Evolutionary conservation across 2,797 vertebrate genomes (phyloP).

Genomic region (Cottoperca gobio): DNA sequence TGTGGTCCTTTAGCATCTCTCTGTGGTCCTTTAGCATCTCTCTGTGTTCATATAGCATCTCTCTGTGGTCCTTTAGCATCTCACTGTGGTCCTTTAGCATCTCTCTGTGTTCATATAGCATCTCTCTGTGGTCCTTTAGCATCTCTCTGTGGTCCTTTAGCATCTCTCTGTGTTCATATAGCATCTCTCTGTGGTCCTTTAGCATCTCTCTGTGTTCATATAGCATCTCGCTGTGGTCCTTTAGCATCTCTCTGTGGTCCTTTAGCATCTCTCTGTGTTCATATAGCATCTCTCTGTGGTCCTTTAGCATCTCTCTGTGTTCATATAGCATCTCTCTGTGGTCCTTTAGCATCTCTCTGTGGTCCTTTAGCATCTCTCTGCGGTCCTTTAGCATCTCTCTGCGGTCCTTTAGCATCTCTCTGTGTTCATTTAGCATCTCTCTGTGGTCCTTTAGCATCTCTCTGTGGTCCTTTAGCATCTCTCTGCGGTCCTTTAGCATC

Average conservation of each 20-base stretch:
- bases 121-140: not conserved
- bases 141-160: accelerated
- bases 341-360: not conserved
- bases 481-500: accelerated
- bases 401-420: accelerated
- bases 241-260: not conserved
- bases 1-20: accelerated
- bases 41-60: accelerated
- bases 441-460: accelerated
- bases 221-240: accelerated
- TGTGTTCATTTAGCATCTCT: not conserved
- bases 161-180: not conserved
- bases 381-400: no score
- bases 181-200: accelerated
- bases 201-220: not conserved
- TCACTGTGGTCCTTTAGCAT: no score
- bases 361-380: no score
- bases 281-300: not conserved
- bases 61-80: not conserved
- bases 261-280: not conserved
- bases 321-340: no score
- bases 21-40: not conserved
- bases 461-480: not conserved
- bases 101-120: accelerated
- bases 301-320: no score